Conservation (phyloP, 1,140 invertebrate species). For the Pararge aegeria region DNA sequence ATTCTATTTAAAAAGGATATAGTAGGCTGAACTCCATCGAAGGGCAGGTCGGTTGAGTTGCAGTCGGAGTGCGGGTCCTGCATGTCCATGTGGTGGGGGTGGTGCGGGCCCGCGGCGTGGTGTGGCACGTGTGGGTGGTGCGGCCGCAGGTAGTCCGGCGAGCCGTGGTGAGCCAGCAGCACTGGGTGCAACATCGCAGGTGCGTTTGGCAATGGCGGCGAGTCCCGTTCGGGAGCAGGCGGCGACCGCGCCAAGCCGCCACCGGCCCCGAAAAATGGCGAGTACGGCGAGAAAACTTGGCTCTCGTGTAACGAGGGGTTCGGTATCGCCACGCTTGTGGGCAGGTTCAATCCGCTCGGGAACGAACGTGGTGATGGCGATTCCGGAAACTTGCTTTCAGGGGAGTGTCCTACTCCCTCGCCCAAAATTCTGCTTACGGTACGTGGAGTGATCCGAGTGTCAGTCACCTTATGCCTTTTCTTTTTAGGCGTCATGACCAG, state of each 20-base stretch:
- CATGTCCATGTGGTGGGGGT: slow-evolving; percentile 85
- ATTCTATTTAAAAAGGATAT: slow-evolving; percentile 91
- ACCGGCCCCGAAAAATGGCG: slow-evolving; percentile 88
- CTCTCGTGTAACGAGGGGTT: slow-evolving; percentile 97
- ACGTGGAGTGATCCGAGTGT: slow-evolving; percentile 95
- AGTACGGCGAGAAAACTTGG: slow-evolving; percentile 95
- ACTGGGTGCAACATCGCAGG: slow-evolving; percentile 90
- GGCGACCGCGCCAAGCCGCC: slow-evolving; percentile 79
- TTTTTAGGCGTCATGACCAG: slow-evolving; percentile 96
- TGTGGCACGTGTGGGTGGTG: slow-evolving; percentile 71
- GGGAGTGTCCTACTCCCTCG: slow-evolving; percentile 85
- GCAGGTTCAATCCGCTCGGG: slow-evolving; percentile 91
- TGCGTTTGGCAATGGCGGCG: slow-evolving; percentile 89
- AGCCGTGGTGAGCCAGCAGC: slow-evolving; percentile 87
- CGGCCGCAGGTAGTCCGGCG: slow-evolving; percentile 84
- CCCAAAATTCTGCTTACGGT: slow-evolving; percentile 92
- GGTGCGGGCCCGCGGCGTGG: slow-evolving; percentile 72
- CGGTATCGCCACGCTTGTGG: slow-evolving; percentile 96
- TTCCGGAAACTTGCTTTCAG: slow-evolving; percentile 79
- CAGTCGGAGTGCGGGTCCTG: slow-evolving; percentile 92
- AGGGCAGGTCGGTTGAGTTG: slow-evolving; percentile 92
- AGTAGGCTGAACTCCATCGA: slow-evolving; percentile 95
- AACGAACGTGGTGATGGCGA: slow-evolving; percentile 87
- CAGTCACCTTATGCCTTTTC: slow-evolving; percentile 98
- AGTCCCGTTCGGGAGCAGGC: slow-evolving; percentile 86